A percentile compares a stretch with the other conserved stretches of the same genome.
phyloP scores from a whole-genome alignment of 2,888 invertebrate species.

The Cecidostiba fungosa region DNA sequence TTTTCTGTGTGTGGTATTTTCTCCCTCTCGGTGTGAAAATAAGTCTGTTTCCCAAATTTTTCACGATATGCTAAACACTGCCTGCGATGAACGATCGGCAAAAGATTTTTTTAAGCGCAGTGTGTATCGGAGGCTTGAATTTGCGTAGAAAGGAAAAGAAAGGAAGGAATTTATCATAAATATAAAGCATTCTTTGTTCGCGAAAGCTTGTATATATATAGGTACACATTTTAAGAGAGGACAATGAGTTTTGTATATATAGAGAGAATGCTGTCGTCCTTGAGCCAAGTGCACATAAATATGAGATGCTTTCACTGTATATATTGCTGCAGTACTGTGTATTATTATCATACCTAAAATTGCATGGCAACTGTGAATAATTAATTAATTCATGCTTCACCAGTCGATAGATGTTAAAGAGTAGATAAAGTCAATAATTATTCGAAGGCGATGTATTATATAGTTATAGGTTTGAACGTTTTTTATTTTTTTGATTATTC shows the following conservation, averaged over 20 bases:
- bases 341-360: constrained; percentile 5
- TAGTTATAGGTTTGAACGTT: neutral
- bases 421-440: neutral
- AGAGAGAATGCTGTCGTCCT: constrained; percentile 37
- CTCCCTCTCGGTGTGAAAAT: neutral
- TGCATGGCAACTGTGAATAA: neutral
- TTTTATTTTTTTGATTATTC: neutral
- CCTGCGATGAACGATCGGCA: no score
- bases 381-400: neutral
- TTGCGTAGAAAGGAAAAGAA: no score
- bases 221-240: constrained; percentile 64
- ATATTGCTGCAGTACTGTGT: neutral
- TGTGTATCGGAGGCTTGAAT: no score
- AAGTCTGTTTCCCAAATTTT: neutral
- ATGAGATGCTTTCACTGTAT: constrained; percentile 6
- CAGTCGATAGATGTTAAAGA: neutral
- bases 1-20: neutral
- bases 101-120: no score
- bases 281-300: neutral
- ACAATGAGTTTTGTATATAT: constrained; percentile 69
- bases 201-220: neutral
- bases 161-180: neutral
- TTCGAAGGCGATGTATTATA: no score
- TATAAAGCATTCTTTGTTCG: constrained; percentile 3
- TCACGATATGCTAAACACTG: no score